Evolutionary conservation across 1,140 invertebrate genomes (phyloP).

Genomic region (Dryas iulia): DNA sequence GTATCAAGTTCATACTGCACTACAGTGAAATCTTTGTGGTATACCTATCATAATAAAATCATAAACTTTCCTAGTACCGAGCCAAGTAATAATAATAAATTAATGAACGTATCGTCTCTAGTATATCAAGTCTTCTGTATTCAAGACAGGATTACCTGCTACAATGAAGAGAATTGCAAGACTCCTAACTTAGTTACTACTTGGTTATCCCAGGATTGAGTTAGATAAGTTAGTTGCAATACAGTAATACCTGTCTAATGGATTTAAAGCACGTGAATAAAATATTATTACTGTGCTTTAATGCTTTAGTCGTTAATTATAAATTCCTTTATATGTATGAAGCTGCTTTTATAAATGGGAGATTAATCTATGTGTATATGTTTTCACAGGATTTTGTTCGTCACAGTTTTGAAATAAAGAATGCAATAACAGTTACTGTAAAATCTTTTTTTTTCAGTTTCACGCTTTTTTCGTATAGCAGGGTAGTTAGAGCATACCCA

Average conservation of each 20-base stretch:
- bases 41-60: background rate
- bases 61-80: background rate
- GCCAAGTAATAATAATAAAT: background rate
- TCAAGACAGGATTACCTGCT: constrained; percentile 13
- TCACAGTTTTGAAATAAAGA: too few relatives aligned
- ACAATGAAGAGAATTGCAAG: constrained; percentile 19
- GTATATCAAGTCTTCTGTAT: constrained; percentile 4
- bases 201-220: constrained; percentile 15
- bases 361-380: too few relatives aligned
- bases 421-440: too few relatives aligned
- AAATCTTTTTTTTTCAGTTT: too few relatives aligned
- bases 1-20: too few relatives aligned
- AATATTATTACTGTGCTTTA: background rate
- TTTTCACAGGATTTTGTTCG: too few relatives aligned
- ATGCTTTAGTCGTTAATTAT: background rate
- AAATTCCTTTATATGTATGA: too few relatives aligned
- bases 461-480: too few relatives aligned
- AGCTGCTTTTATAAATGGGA: too few relatives aligned
- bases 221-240: constrained; percentile 19
- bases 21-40: too few relatives aligned
- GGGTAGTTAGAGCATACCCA: too few relatives aligned
- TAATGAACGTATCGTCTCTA: background rate
- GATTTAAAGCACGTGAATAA: constrained; percentile 13
- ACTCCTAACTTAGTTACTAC: constrained; percentile 20
- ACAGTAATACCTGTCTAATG: constrained; percentile 13